A percentile compares a stretch with the other conserved stretches of the same genome.
phyloP scores from a whole-genome alignment of 2,797 vertebrate species.

The Pseudochaenichthys georgianus region DNA sequence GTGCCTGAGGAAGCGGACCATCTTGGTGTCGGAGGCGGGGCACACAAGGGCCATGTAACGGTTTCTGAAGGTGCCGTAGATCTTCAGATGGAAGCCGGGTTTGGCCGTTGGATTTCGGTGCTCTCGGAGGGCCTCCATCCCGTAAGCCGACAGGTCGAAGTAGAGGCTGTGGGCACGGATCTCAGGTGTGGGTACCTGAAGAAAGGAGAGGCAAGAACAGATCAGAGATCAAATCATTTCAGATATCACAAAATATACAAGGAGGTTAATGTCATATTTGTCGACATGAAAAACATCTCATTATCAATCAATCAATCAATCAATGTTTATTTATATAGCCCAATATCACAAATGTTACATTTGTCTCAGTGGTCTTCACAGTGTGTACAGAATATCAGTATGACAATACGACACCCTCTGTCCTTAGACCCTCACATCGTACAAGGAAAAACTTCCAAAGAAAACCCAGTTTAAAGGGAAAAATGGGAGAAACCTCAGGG shows the following conservation, averaged over 20 bases:
- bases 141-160: constrained; percentile 89
- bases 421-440: too few species aligned
- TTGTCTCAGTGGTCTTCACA: too few species aligned
- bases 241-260: constrained; percentile 11
- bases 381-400: too few species aligned
- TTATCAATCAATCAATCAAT: too few species aligned
- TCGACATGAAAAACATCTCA: background rate
- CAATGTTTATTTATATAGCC: too few species aligned
- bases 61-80: constrained; percentile 88
- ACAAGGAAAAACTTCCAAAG: too few species aligned
- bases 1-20: constrained; percentile 86
- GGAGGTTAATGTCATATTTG: constrained; percentile 21
- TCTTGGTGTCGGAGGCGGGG: constrained; percentile 83
- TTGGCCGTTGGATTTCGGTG: constrained; percentile 70
- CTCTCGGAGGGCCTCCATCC: constrained; percentile 81
- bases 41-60: constrained; percentile 87
- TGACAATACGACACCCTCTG: too few species aligned
- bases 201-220: background rate
- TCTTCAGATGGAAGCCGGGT: constrained; percentile 88
- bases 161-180: constrained; percentile 86
- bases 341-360: too few species aligned
- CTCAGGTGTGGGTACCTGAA: constrained; percentile 88
- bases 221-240: constrained; percentile 4
- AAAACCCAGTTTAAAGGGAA: too few species aligned
- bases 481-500: too few species aligned